Conservation (phyloP, 1,140 invertebrate species). For the Lucilia cuprina region DNA sequence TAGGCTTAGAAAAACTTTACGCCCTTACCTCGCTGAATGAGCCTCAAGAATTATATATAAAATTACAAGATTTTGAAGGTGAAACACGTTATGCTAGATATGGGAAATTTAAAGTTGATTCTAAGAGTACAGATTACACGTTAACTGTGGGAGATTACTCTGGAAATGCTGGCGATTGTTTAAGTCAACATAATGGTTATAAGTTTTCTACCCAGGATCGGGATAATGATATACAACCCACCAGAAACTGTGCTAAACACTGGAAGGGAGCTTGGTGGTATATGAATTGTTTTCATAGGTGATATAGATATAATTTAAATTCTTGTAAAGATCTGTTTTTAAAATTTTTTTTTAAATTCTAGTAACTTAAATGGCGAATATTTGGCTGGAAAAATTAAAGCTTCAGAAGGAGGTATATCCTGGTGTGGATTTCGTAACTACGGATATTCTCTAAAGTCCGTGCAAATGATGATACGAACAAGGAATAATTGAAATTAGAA, state of each 20-base stretch:
- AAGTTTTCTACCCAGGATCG: background rate
- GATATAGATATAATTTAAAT: no score
- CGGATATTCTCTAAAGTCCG: background rate
- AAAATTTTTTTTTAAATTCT: no score
- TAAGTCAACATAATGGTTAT: background rate
- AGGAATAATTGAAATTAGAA: no score
- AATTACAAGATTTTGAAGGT: constrained; percentile 69
- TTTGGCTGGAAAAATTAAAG: background rate
- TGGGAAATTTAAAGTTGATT: constrained; percentile 69
- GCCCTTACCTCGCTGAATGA: constrained; percentile 66
- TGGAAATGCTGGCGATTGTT: background rate
- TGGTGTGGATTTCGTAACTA: background rate
- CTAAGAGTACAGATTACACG: background rate
- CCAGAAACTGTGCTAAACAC: background rate
- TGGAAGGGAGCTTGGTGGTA: background rate
- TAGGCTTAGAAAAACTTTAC: constrained; percentile 69
- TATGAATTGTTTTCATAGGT: background rate
- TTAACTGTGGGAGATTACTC: background rate
- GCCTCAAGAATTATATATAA: constrained; percentile 70
- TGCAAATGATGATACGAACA: background rate
- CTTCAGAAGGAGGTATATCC: background rate
- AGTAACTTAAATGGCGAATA: background rate
- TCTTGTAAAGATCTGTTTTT: no score
- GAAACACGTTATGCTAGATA: constrained; percentile 69
- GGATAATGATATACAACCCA: background rate